Conservation (phyloP, 23 tunicate species). For the Styela clava region DNA sequence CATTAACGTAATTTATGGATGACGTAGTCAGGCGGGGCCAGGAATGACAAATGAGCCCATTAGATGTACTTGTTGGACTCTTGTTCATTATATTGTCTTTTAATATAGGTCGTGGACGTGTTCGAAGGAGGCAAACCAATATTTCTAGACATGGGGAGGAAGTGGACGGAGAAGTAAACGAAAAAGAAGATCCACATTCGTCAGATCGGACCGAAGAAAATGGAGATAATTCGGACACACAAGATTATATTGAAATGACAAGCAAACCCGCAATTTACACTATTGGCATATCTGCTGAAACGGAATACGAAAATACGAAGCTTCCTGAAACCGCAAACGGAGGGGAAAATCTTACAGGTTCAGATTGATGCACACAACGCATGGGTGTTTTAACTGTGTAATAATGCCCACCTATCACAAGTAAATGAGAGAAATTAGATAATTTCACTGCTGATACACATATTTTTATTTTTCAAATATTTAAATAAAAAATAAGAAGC, state of each 20-base stretch:
- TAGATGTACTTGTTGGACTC: too few relatives aligned
- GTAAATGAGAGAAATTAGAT: too few relatives aligned
- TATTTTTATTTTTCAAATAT: too few relatives aligned
- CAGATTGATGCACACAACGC: too few relatives aligned
- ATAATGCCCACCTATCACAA: too few relatives aligned
- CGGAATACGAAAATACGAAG: not conserved
- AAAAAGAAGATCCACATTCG: not conserved
- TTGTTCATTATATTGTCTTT: not conserved
- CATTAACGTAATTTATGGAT: too few relatives aligned
- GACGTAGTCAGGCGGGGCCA: too few relatives aligned
- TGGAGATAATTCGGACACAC: not conserved
- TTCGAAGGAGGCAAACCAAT: not conserved
- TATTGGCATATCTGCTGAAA: not conserved
- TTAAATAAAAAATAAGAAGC: not conserved
- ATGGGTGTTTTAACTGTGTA: too few relatives aligned
- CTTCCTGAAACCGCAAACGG: too few relatives aligned
- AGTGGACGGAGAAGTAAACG: not conserved
- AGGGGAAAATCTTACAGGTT: too few relatives aligned
- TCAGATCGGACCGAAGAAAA: not conserved
- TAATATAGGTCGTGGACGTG: not conserved
- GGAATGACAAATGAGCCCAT: too few relatives aligned
- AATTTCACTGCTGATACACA: too few relatives aligned
- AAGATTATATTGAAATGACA: not conserved
- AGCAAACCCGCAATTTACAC: not conserved
- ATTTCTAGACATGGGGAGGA: not conserved